phyloP scores from a whole-genome alignment of 2,888 invertebrate genomes.

The Suillia variegata region DNA sequence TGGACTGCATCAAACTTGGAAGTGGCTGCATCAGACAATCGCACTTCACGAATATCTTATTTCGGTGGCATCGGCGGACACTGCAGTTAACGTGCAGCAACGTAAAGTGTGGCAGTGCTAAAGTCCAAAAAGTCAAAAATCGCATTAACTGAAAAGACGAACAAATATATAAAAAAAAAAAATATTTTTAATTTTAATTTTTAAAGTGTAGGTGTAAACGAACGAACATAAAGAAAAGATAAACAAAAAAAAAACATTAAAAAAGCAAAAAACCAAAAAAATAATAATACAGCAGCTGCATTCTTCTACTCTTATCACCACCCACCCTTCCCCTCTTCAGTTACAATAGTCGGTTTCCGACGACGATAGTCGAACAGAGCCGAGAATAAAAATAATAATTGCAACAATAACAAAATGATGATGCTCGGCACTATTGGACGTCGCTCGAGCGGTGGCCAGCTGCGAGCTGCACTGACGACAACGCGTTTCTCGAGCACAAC shows the following conservation, averaged over 20 bases:
- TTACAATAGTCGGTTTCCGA: background rate
- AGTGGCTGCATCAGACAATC: constrained; percentile 92
- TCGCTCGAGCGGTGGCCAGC: background rate
- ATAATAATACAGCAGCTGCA: background rate
- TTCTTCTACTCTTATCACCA: too few species aligned
- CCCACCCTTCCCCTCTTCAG: background rate
- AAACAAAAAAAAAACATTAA: constrained; percentile 5
- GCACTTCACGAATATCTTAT: constrained; percentile 86
- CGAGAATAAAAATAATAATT: too few species aligned
- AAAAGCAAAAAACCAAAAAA: constrained; percentile 2
- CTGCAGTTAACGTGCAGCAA: constrained; percentile 62
- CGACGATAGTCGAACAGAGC: background rate
- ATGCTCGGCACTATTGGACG: background rate
- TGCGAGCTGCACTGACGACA: background rate
- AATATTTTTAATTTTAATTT: background rate
- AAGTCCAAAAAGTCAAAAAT: constrained; percentile 44
- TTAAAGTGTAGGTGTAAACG: background rate
- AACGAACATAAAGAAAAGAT: background rate
- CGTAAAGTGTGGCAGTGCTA: constrained; percentile 39
- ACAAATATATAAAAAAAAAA: background rate
- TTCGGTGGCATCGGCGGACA: constrained; percentile 77
- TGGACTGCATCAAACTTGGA: constrained; percentile 90
- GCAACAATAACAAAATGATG: constrained; percentile 16
- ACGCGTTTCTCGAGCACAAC: constrained; percentile 3
- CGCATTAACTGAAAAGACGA: constrained; percentile 31